Conservation (phyloP, 2,113 vertebrate species). For the Nanorana parkeri region DNA sequence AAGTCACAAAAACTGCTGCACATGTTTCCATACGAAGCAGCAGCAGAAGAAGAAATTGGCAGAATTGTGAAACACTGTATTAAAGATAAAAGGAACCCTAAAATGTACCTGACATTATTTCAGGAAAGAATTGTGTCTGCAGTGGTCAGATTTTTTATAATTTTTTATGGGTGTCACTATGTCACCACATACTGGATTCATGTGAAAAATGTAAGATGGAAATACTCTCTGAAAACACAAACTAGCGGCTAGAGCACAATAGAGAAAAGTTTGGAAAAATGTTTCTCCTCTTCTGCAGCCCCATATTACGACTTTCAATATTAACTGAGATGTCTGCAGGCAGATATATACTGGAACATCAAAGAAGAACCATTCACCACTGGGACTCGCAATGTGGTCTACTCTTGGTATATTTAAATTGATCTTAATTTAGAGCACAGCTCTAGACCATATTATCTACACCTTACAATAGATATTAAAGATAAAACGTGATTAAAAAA, state of each 20-base stretch:
- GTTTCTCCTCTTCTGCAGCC: neutral
- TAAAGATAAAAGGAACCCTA: neutral
- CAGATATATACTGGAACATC: neutral
- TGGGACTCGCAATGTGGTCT: too few relatives aligned
- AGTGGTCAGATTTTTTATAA: neutral
- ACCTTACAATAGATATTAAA: too few relatives aligned
- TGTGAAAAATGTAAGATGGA: neutral
- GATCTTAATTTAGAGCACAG: too few relatives aligned
- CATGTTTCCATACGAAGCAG: neutral
- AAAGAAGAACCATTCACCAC: neutral
- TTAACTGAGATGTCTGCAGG: slow-evolving; percentile 6
- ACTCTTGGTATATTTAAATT: too few relatives aligned
- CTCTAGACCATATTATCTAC: too few relatives aligned
- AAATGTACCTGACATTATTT: slow-evolving; percentile 26
- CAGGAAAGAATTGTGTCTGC: slow-evolving; percentile 10
- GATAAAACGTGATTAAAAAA: too few relatives aligned
- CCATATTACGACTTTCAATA: neutral
- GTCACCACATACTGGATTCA: neutral
- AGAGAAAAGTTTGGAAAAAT: neutral
- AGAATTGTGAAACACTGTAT: slow-evolving; percentile 15
- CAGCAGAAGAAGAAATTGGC: slow-evolving; percentile 18
- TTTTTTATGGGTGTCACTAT: slow-evolving; percentile 9
- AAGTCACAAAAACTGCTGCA: slow-evolving; percentile 58
- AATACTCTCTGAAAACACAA: neutral
- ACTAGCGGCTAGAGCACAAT: neutral